Evolutionary conservation across 2,888 invertebrate species (phyloP).

Genomic region (Bombyx huttoni): DNA sequence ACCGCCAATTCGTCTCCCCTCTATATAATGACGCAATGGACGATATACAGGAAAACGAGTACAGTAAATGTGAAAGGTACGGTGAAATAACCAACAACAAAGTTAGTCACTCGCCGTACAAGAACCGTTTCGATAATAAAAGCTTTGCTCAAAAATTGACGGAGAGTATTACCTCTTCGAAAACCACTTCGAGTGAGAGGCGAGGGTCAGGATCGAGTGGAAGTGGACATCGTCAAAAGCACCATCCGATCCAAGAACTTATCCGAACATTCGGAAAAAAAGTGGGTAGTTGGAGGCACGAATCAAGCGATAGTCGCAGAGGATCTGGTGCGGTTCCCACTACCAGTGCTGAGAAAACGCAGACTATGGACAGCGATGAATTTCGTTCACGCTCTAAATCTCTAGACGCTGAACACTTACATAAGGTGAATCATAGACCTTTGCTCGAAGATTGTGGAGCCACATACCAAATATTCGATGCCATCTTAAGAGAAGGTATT

Average conservation of each 20-base stretch:
- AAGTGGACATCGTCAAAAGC: constrained; percentile 62
- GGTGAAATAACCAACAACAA: constrained; percentile 60
- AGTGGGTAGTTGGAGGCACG: constrained; percentile 80
- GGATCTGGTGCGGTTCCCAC: constrained; percentile 55
- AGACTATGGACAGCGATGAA: constrained; percentile 68
- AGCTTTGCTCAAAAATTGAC: constrained; percentile 56
- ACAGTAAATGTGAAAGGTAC: constrained; percentile 60
- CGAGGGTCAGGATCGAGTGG: constrained; percentile 47
- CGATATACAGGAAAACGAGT: constrained; percentile 63
- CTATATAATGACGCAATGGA: constrained; percentile 60
- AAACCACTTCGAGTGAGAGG: constrained; percentile 33
- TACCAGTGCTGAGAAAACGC: constrained; percentile 55
- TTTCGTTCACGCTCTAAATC: constrained; percentile 86
- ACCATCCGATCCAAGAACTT: constrained; percentile 83
- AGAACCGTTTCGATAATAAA: constrained; percentile 48
- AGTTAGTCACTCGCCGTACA: constrained; percentile 30
- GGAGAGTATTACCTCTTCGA: constrained; percentile 29
- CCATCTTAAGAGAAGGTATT: constrained; percentile 75
- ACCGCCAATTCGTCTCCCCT: constrained; percentile 59
- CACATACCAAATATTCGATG: constrained; percentile 86
- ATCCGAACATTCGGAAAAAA: constrained; percentile 83
- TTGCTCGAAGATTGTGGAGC: constrained; percentile 83
- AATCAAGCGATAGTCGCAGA: constrained; percentile 58
- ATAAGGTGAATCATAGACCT: constrained; percentile 41
- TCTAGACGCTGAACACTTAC: constrained; percentile 75